Evolutionary conservation across 2,113 vertebrate genomes (phyloP), one percentile per base, ranked within the genome.

Genomic region (Pandion haliaetus): DNA sequence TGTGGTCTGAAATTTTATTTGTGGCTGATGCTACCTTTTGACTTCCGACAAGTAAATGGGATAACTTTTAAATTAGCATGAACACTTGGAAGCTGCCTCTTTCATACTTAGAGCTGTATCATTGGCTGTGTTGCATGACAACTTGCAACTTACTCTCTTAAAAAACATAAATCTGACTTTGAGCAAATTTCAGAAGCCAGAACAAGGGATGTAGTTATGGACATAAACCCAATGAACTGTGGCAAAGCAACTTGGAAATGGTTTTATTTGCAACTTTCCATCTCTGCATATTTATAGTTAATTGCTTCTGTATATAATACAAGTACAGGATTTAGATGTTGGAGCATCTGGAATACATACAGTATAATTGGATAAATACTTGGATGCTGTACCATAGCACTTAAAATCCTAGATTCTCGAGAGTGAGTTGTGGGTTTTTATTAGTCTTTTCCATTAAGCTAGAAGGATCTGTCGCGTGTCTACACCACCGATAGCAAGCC

Each of bases 191-290:
- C 78, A 77, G 72, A 92, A 90, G 17, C n/a, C n/a, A 71, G 45
- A 77, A 65, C 28, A 47, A 66, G 44, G n/a, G 24, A 38, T 54
- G 12, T 26, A 69, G 29, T 72, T 66, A 36, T 2, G 13, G 26
- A 65, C 29, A 42, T 58, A 91, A 91, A 24, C 42, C 42, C 26
- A 54, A 49, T 32, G 31, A 82, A 55, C 87, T 59, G 26, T 55
- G 45, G 23, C 59, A 85, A 80, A 85, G 78, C 58, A 91, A 63
- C 54, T 82, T 77, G 20, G n/a, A 89, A 93, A 34, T 77, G 54
- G 12, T 45, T 95, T 97, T 97, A 95, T 95, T 96, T 93, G 55
- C 28, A 24, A 86, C 42, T 95, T 88, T 90, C 62, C 6, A 15
- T 57, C 34, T 94, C 36, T 82, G 34, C 49, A 23, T 40, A 10